These are phyloP conservation scores for Ornithorhynchus anatinus DNA, from an alignment of 2,113 vertebrate genomes.

Conservation along the genomic window DNA sequence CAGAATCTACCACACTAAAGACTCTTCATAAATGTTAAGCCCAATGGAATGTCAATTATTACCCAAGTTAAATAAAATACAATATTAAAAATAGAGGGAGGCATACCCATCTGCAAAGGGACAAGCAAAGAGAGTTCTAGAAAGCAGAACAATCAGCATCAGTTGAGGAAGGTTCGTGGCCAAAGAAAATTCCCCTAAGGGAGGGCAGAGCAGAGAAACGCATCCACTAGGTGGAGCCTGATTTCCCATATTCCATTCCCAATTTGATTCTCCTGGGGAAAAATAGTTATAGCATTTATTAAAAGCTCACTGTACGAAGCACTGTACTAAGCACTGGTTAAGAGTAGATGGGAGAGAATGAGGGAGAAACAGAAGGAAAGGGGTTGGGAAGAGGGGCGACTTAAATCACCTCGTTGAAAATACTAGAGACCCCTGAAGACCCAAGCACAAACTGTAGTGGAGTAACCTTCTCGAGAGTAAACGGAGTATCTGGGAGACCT, in stretches of 20 bases:
- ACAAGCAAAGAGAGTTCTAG: not conserved
- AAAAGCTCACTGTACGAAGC: too few species aligned
- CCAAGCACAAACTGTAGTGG: too few species aligned
- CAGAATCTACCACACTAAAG: not conserved
- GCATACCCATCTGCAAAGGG: not conserved
- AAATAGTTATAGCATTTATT: too few species aligned
- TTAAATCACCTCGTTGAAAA: too few species aligned
- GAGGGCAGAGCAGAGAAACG: not conserved
- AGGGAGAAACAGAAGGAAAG: too few species aligned
- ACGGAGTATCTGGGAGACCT: too few species aligned
- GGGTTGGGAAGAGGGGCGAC: too few species aligned
- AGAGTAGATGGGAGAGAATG: too few species aligned
- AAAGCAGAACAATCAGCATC: not conserved
- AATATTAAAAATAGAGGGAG: not conserved
- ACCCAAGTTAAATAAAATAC: not conserved
- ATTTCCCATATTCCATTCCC: conserved; percentile 20
- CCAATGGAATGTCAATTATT: not conserved
- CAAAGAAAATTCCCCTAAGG: conserved; percentile 6
- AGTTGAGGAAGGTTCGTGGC: not conserved
- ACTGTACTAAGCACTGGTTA: too few species aligned
- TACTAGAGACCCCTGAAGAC: too few species aligned
- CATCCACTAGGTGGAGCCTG: conserved; percentile 58
- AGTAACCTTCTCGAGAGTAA: too few species aligned
- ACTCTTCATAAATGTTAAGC: not conserved
- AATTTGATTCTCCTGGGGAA: too few species aligned